These are phyloP conservation scores for Tipula helvola DNA, from an alignment of 2,888 invertebrate genomes.

Conservation along the genomic window DNA sequence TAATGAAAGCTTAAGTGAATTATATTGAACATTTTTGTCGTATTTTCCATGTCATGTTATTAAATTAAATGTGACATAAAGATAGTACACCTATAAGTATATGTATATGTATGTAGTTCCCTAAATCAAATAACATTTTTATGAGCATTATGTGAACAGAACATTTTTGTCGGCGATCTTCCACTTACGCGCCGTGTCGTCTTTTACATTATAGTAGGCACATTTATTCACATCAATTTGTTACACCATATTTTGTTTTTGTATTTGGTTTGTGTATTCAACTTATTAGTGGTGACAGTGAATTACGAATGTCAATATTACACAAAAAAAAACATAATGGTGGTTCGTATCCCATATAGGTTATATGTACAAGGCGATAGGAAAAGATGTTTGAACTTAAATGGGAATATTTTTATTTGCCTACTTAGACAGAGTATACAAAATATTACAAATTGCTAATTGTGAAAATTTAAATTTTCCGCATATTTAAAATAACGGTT, in stretches of 20 bases:
- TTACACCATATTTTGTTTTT: background rate
- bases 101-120: background rate
- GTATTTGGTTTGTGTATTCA: background rate
- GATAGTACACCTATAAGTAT: background rate
- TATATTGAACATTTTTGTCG: slow-evolving; percentile 4
- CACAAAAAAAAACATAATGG: too few species aligned
- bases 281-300: background rate
- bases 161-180: background rate
- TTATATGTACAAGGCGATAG: too few species aligned
- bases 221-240: background rate
- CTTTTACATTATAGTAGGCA: background rate
- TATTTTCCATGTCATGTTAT: slow-evolving; percentile 4
- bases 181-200: background rate
- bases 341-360: too few species aligned
- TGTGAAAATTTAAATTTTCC: background rate
- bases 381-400: background rate
- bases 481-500: background rate
- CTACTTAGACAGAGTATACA: background rate
- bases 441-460: background rate
- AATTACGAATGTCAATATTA: background rate
- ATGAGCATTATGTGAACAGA: background rate
- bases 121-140: background rate
- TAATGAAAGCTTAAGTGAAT: slow-evolving; percentile 4
- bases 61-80: background rate
- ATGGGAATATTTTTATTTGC: background rate